Conservation (phyloP, 1,140 invertebrate species). For the Magallana angulata region DNA sequence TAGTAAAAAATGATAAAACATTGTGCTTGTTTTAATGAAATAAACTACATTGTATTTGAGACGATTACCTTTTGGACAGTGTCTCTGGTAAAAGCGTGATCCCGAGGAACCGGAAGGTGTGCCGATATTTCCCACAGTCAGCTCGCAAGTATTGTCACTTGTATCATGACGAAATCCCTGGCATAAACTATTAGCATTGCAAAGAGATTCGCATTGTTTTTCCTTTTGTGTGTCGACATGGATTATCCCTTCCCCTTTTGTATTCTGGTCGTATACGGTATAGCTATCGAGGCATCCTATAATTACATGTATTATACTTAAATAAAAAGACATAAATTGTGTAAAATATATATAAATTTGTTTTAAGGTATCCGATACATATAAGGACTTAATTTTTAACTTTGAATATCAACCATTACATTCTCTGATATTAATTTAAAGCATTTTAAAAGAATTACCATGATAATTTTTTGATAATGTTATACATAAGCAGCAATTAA, state of each 20-base stretch:
- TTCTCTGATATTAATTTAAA: no score
- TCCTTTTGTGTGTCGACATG: neutral
- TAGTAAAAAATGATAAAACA: no score
- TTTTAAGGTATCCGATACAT: no score
- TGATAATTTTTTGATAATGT: no score
- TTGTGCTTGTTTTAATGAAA: no score
- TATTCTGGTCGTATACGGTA: neutral
- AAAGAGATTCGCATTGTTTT: neutral
- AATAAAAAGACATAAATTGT: no score
- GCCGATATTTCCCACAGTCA: neutral
- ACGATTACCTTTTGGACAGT: neutral
- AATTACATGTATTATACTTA: neutral
- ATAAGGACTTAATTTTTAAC: no score
- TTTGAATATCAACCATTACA: no score
- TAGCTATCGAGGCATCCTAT: neutral
- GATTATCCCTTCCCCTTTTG: neutral
- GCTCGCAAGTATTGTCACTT: neutral
- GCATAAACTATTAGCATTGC: neutral
- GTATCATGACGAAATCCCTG: neutral
- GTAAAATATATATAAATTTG: no score
- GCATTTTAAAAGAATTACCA: no score
- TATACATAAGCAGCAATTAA: no score
- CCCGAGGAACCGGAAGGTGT: neutral
- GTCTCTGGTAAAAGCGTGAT: conserved; percentile 2
- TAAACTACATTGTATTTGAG: no score